Conservation (phyloP, 2,113 vertebrate species). For the Phylloscopus trochiloides region DNA sequence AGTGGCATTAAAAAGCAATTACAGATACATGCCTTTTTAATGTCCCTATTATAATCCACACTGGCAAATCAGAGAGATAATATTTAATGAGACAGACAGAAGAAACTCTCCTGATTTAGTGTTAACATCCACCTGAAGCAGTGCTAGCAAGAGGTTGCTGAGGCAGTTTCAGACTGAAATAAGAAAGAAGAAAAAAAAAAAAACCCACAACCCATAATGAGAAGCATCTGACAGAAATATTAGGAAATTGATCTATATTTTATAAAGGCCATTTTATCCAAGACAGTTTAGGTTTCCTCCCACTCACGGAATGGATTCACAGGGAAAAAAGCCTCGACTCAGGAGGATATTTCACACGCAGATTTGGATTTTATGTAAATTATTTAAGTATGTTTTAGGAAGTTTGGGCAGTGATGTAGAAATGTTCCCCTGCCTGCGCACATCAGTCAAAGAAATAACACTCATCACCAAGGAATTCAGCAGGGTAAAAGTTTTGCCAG, state of each 20-base stretch:
- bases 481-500: not conserved
- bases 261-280: not conserved
- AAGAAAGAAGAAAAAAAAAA: not conserved
- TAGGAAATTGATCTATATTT: conserved; percentile 37
- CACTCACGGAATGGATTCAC: not conserved
- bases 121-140: not conserved
- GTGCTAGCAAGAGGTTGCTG: not conserved
- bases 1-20: conserved; percentile 31
- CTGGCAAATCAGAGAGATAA: conserved; percentile 6
- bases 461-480: not conserved
- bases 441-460: not conserved
- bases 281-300: conserved; percentile 38
- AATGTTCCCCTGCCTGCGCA: not conserved
- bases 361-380: conserved; percentile 55
- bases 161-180: not conserved
- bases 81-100: not conserved
- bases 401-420: conserved; percentile 8
- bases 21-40: conserved; percentile 23
- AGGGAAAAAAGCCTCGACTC: conserved; percentile 9
- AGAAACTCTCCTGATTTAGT: not conserved
- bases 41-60: not conserved
- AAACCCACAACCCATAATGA: not conserved
- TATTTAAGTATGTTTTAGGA: conserved; percentile 29
- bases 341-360: conserved; percentile 33
- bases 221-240: conserved; percentile 26